Percentiles rank a stretch among this genome's conserved stretches.
Conservation (phyloP, 2,113 vertebrate species). For the Megaceryle maxima region DNA sequence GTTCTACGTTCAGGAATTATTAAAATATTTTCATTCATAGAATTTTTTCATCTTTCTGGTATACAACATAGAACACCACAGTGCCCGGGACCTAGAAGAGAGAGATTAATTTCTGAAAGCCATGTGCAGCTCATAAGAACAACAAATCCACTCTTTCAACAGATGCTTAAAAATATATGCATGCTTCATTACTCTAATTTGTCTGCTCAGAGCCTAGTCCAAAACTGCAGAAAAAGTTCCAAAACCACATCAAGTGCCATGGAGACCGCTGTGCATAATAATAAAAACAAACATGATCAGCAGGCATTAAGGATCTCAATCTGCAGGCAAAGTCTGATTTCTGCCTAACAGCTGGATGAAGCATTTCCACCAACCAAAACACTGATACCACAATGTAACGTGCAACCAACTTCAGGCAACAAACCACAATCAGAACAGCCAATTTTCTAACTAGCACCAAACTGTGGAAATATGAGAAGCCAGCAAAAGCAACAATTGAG, state of each 20-base stretch:
- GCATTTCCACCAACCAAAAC: slow-evolving; percentile 36
- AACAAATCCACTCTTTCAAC: background rate
- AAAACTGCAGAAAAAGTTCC: slow-evolving; percentile 36
- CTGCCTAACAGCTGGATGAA: slow-evolving; percentile 52
- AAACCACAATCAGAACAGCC: slow-evolving; percentile 39
- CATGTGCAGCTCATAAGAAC: background rate
- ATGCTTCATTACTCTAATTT: slow-evolving; percentile 5
- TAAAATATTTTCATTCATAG: background rate
- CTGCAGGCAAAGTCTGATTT: slow-evolving; percentile 64
- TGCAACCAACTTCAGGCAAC: slow-evolving; percentile 25
- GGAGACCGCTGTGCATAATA: slow-evolving; percentile 28
- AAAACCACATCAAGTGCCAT: slow-evolving; percentile 70
- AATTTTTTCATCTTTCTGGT: background rate
- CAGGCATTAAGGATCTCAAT: slow-evolving; percentile 52
- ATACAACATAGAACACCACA: background rate
- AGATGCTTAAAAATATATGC: slow-evolving; percentile 31
- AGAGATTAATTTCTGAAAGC: background rate
- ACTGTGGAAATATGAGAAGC: slow-evolving; percentile 38
- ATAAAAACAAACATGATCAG: slow-evolving; percentile 74
- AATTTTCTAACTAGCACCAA: slow-evolving; percentile 42
- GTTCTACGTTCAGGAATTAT: background rate
- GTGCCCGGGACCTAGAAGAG: background rate
- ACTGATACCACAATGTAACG: slow-evolving; percentile 33
- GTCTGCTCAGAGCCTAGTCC: slow-evolving; percentile 5
- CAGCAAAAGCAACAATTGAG: slow-evolving; percentile 8